phyloP scores from a whole-genome alignment of 2,888 invertebrate species.

The Helobdella robusta region DNA sequence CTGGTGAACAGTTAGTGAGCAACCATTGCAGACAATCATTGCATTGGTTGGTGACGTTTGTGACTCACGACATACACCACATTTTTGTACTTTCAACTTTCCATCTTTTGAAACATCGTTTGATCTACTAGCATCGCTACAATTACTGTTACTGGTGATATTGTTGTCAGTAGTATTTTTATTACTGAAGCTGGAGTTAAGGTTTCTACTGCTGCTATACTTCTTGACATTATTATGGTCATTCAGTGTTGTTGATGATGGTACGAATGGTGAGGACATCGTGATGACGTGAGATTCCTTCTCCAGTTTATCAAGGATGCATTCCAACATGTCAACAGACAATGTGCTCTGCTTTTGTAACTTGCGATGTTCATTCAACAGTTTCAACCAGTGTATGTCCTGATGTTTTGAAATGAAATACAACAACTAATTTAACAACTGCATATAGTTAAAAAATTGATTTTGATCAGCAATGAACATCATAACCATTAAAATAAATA shows the following conservation, averaged over 20 bases:
- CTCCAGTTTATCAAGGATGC: conserved; percentile 92
- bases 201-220: too few species aligned
- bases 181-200: too few species aligned
- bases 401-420: conserved; percentile 32
- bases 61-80: conserved; percentile 96
- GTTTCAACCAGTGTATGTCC: conserved; percentile 83
- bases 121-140: not conserved
- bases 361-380: conserved; percentile 74
- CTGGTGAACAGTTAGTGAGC: conserved; percentile 92
- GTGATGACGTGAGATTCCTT: conserved; percentile 65
- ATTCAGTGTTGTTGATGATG: too few species aligned
- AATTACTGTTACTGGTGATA: conserved; percentile 70
- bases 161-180: conserved; percentile 38
- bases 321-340: conserved; percentile 78
- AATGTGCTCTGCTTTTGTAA: conserved; percentile 58
- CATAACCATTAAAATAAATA: not conserved
- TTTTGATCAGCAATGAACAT: not conserved
- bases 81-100: conserved; percentile 46
- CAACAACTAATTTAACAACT: not conserved
- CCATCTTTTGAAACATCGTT: not conserved
- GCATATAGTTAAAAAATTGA: too few species aligned
- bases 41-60: conserved; percentile 97
- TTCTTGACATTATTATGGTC: too few species aligned
- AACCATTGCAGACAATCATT: conserved; percentile 98
- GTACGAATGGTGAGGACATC: conserved; percentile 24